phyloP scores from a whole-genome alignment of 2,797 vertebrate species.

The Mycteria americana region DNA sequence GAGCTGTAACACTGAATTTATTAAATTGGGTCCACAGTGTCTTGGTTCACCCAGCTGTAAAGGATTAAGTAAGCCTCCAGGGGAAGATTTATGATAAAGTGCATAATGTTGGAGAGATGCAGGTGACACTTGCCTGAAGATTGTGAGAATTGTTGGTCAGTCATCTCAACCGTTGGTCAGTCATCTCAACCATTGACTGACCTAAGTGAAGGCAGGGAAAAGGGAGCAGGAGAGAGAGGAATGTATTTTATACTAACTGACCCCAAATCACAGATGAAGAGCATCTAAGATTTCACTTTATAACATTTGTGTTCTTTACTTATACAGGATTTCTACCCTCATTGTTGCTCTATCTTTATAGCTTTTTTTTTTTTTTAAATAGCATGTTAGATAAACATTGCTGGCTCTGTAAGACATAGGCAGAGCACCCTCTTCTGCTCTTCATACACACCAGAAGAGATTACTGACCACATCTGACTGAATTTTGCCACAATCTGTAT shows the following conservation, averaged over 20 bases:
- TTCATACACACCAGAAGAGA: background rate
- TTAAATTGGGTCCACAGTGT: background rate
- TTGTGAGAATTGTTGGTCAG: background rate
- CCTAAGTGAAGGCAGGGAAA: background rate
- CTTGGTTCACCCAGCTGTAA: slow-evolving; percentile 6
- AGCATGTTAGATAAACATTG: background rate
- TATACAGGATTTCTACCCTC: background rate
- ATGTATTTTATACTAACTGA: background rate
- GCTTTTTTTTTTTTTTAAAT: background rate
- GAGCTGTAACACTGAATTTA: background rate
- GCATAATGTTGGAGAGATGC: background rate
- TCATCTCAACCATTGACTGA: background rate
- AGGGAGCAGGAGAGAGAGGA: background rate
- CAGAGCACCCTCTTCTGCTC: background rate
- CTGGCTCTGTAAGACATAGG: background rate
- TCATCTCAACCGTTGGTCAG: too few species aligned
- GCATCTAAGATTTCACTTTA: background rate
- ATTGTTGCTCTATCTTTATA: background rate
- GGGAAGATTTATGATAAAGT: background rate
- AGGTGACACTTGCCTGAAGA: background rate
- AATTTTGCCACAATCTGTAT: background rate
- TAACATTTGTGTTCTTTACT: background rate
- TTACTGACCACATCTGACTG: background rate
- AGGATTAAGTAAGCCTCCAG: slow-evolving; percentile 4
- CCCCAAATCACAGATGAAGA: background rate